Percentiles rank a stretch among this genome's conserved stretches.
phyloP scores from a whole-genome alignment of 2,113 vertebrate species.

The Alouatta palliata region DNA sequence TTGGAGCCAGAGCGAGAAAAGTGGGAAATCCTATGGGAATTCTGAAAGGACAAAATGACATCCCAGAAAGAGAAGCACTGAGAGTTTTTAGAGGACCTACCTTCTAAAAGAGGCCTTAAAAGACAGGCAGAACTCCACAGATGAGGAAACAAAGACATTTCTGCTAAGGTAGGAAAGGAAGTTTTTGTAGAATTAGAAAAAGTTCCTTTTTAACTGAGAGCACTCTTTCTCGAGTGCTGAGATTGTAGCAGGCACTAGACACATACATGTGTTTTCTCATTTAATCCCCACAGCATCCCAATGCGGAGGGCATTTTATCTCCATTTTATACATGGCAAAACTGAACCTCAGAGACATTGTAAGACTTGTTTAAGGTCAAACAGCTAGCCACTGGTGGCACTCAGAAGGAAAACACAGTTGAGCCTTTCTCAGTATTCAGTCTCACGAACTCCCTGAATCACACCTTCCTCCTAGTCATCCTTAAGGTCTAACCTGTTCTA shows the following conservation, averaged over 20 bases:
- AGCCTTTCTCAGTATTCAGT: neutral
- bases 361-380: neutral
- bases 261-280: neutral
- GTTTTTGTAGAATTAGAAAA: neutral
- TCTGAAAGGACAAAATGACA: neutral
- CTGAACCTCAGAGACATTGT: neutral
- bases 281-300: neutral
- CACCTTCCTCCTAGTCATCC: neutral
- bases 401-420: neutral
- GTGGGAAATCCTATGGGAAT: neutral
- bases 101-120: neutral
- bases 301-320: neutral
- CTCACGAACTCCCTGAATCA: neutral
- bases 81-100: neutral
- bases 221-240: neutral
- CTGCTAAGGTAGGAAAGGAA: neutral
- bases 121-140: neutral
- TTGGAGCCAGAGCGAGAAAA: neutral
- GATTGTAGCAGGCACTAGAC: neutral
- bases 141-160: neutral
- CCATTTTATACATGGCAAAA: neutral
- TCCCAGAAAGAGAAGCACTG: neutral
- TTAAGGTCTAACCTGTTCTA: neutral
- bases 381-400: neutral
- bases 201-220: neutral